Conservation (phyloP, 2,113 vertebrate genomes). For the Anhinga rufa region DNA sequence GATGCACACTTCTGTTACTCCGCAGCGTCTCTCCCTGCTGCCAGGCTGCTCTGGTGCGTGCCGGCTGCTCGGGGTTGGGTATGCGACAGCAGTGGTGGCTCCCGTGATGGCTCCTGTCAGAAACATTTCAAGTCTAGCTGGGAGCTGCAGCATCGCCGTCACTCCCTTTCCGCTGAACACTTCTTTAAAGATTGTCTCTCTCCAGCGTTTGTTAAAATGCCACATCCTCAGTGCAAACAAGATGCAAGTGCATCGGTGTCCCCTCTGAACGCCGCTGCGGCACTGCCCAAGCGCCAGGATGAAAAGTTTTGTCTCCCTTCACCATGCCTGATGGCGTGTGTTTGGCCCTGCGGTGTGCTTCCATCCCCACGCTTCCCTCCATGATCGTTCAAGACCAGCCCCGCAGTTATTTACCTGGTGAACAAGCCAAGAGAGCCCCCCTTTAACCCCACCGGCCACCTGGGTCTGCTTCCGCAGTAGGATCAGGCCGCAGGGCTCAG, state of each 20-base stretch:
- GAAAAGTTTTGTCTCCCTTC: neutral
- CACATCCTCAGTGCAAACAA: fast-evolving
- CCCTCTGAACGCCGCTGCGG: neutral
- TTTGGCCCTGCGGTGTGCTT: neutral
- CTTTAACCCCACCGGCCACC: neutral
- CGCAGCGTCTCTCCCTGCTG: neutral
- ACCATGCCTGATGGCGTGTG: neutral
- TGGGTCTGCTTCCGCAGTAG: neutral
- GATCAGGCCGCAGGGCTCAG: neutral
- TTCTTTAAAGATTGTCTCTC: neutral
- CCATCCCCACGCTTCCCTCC: neutral
- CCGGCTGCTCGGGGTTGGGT: neutral
- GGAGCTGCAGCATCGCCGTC: neutral
- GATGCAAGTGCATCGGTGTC: neutral
- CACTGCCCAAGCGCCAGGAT: neutral
- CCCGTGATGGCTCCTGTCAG: neutral
- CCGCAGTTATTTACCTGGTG: neutral
- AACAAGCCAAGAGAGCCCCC: neutral
- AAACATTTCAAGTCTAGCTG: neutral
- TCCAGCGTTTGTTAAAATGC: neutral
- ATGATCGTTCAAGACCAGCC: neutral
- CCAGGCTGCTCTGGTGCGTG: fast-evolving
- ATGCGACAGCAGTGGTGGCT: fast-evolving
- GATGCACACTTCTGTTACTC: fast-evolving
- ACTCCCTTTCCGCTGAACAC: fast-evolving